phyloP scores from a whole-genome alignment of 2,888 invertebrate species.

The Amblyjoppa fuscipennis region DNA sequence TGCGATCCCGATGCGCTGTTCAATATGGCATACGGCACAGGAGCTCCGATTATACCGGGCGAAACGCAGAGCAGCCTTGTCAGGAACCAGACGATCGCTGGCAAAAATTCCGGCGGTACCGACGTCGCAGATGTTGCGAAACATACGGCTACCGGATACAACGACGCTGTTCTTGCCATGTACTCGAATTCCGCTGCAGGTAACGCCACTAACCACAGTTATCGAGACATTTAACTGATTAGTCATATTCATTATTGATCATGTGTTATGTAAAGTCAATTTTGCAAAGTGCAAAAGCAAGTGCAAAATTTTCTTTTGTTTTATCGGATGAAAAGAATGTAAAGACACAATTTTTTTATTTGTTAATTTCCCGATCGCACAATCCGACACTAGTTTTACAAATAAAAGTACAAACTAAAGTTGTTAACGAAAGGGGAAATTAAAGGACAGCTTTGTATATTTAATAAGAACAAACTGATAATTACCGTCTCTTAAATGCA shows the following conservation, averaged over 20 bases:
- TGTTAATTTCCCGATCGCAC: too few relatives aligned
- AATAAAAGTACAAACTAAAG: too few relatives aligned
- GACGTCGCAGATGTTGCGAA: conserved; percentile 76
- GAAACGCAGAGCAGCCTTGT: conserved; percentile 75
- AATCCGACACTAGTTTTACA: too few relatives aligned
- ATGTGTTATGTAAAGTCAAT: neutral
- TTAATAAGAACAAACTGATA: neutral
- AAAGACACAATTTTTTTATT: too few relatives aligned
- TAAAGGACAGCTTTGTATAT: too few relatives aligned
- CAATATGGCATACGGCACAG: conserved; percentile 91
- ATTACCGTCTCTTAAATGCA: conserved; percentile 40
- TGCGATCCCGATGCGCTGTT: conserved; percentile 97
- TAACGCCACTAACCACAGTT: conserved; percentile 46
- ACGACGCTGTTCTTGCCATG: conserved; percentile 81
- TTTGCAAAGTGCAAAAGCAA: neutral
- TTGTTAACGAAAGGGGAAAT: too few relatives aligned
- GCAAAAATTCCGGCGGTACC: conserved; percentile 71
- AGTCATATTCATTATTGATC: neutral
- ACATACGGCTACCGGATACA: conserved; percentile 77
- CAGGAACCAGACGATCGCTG: conserved; percentile 75
- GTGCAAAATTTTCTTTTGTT: too few relatives aligned
- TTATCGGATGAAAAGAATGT: too few relatives aligned
- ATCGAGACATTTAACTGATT: neutral
- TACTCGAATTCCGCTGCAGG: conserved; percentile 80
- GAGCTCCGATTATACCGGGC: conserved; percentile 74